Evolutionary conservation across 2,113 vertebrate species (phyloP).

Genomic region (Laticauda colubrina): DNA sequence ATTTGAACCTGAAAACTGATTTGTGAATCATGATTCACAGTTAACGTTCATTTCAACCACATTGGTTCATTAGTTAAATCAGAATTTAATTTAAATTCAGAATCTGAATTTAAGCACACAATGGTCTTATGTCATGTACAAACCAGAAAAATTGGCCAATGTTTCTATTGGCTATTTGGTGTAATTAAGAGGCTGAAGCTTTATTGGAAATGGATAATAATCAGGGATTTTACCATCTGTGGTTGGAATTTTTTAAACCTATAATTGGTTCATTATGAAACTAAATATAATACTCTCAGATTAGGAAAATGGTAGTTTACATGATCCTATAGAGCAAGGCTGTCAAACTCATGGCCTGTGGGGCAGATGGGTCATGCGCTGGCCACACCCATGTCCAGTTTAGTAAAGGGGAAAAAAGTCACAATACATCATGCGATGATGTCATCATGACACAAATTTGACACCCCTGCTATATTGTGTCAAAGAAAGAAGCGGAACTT

Average conservation of each 20-base stretch:
- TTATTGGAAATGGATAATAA: neutral
- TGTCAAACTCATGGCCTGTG: too few species aligned
- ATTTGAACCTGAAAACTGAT: neutral
- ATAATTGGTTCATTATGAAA: neutral
- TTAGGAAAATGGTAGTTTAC: neutral
- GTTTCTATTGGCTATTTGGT: neutral
- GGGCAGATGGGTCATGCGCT: too few species aligned
- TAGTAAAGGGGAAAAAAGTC: too few species aligned
- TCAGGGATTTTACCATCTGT: neutral
- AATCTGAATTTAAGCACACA: neutral
- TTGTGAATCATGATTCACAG: neutral
- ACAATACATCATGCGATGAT: too few species aligned
- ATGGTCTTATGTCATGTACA: too few species aligned
- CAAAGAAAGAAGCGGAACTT: neutral
- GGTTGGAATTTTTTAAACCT: neutral
- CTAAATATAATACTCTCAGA: neutral
- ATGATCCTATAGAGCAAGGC: neutral
- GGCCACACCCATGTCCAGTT: too few species aligned
- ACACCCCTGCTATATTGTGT: neutral
- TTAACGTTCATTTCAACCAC: neutral
- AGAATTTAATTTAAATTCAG: neutral
- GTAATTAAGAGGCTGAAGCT: neutral
- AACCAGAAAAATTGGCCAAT: neutral
- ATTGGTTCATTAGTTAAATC: neutral
- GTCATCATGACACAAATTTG: too few species aligned